phyloP scores from a whole-genome alignment of 30 jellyfish, hydroid and myxozoan species.

The Turritopsis rubra region DNA sequence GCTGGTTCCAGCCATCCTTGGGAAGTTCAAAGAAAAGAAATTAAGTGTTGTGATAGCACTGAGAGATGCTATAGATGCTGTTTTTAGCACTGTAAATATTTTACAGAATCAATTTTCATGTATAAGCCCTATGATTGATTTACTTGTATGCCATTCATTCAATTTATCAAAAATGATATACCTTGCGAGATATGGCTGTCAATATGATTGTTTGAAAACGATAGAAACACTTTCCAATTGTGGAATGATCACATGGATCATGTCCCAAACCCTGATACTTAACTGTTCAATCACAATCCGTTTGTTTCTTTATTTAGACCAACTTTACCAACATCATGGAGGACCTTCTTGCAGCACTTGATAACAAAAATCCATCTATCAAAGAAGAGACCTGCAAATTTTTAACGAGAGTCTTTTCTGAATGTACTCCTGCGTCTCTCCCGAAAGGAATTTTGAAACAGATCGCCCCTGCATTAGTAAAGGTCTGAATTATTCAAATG shows the following conservation, averaged over 20 bases:
- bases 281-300: too few relatives aligned
- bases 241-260: too few relatives aligned
- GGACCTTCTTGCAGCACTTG: constrained; percentile 72
- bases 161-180: too few relatives aligned
- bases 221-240: too few relatives aligned
- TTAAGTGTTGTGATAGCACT: constrained; percentile 76
- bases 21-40: constrained; percentile 92
- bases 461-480: constrained; percentile 53
- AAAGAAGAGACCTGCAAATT: constrained; percentile 87
- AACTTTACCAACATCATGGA: constrained; percentile 66
- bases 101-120: background rate
- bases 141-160: background rate
- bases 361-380: constrained; percentile 86
- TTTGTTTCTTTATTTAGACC: constrained; percentile 64
- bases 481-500: constrained; percentile 56
- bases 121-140: too few relatives aligned
- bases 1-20: constrained; percentile 69
- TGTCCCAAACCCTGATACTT: too few relatives aligned
- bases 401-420: constrained; percentile 18
- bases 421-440: constrained; percentile 41
- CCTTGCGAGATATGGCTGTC: too few relatives aligned
- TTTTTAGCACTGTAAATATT: constrained; percentile 56
- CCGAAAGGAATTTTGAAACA: constrained; percentile 76
- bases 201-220: too few relatives aligned
- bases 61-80: constrained; percentile 96